Evolutionary conservation across 2,113 vertebrate species (phyloP), one percentile per base, ranked within the genome.

Genomic region (Potamarius usumacintae): DNA sequence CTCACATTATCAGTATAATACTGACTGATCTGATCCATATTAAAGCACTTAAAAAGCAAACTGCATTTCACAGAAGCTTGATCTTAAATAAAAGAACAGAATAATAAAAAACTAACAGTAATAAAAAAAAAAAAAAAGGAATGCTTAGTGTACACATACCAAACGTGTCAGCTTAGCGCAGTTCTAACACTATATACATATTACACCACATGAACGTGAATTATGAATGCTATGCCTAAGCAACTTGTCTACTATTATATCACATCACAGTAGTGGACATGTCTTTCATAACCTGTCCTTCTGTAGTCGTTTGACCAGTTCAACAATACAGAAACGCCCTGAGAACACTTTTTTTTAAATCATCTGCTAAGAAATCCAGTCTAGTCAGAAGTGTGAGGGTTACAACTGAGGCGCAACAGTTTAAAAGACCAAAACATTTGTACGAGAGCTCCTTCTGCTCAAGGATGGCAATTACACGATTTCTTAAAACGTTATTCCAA

Each of bases 31-130:
- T n/a, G 9, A 67, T 25, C 78, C n/a, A 25, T 76, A 81, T 82
- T 71, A 88, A 88, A 90, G 72, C 79, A 80, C 27, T 53, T 82
- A 20, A 27, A 82, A 86, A 63, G 65, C 14, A n/a, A 55, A 89
- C 10, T 82, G 55, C 17, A 90, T 89, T 48, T 74, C 22, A 89
- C 25, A 27, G 88, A 88, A 91, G 90, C 88, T 18, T 89, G 83
- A 84, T 89, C 90, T 93, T 90, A 90, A 93, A 93, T 91, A 89
- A 90, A 90, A 89, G 55, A 34, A 90, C 25, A 50, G 52, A 60
- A 89, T 71, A 76, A 48, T 52, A 48, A 77, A 84, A 87, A 80
- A 78, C 4, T 42, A 42, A 42, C 42, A 42, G 42, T 52, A 80
- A 57, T 80, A 1, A 8, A 17, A 9, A 79, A 15, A 53, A n/a